Base-by-base conservation (phyloP, 2,113 vertebrate species). In the Callopanchax toddi region DNA sequence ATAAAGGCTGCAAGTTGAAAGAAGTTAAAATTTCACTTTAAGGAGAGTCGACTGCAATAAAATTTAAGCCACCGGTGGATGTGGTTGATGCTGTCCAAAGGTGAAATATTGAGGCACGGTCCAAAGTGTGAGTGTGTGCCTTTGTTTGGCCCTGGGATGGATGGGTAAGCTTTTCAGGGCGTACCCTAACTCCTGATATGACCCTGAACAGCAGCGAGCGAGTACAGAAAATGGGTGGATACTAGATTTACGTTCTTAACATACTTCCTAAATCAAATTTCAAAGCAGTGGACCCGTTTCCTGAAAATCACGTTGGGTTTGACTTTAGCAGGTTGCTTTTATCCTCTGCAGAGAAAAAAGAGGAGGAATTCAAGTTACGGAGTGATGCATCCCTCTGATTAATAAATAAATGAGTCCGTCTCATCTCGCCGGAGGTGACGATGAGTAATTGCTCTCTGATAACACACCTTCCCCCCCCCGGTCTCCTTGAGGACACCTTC, bases 371-470 rank as follows among this genome's bases (percentile, higher is more conserved):
- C 32, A 51, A 71, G 66, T 77, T 65, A 37, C 13, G 34, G 46
- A 53, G 57, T 50, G n/a, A 57, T 43, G 44, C 61, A 62, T 60
- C 32, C 43, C 2, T 22, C 39, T 73, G 76, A 85, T 88, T 36
- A 87, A 89, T 88, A 82, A 89, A 87, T 87, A 39, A 87, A 82
- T 51, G 71, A 85, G 71, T 45, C 8, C 9, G 21, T 52, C 26
- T 21, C n/a, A 43, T 37, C 60, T 44, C 50, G 53, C 6, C 0
- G 25, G n/a, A 25, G 34, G 25, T 9, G 21, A 49, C 53, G 32
- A 26, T 29, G 22, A 59, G 48, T 44, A 54, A 64, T 50, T 21
- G 18, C 57, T 67, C 55, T 67, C 49, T 63, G 71, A 67, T 76
- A 70, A 83, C 72, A 75, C 73, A 70, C 25, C 22, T 25, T 22